A percentile compares a stretch with the other conserved stretches of the same genome.
Conservation (phyloP, 2,797 vertebrate genomes). For the Molossus alvarezi region DNA sequence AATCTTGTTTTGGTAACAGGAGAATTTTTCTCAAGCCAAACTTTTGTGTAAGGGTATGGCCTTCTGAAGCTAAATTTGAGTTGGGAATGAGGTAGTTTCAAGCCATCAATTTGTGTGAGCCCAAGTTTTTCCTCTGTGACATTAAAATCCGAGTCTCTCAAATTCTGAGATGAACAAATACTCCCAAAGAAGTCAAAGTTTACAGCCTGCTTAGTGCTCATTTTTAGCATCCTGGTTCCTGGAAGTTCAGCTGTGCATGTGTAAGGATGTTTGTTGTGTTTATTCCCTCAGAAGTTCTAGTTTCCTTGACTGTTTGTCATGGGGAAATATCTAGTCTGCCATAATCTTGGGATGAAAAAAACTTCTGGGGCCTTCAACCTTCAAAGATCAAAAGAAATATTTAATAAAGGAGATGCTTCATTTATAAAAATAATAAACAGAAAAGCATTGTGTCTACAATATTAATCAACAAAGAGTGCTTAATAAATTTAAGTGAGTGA, state of each 20-base stretch:
- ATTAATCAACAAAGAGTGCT: neutral
- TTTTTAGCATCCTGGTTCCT: neutral
- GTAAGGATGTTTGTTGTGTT: neutral
- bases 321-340: neutral
- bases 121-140: neutral
- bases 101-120: neutral
- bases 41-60: neutral
- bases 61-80: neutral
- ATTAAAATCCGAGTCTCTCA: neutral
- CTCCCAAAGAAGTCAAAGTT: neutral
- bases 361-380: neutral
- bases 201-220: neutral
- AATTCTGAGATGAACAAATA: neutral
- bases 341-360: neutral
- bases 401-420: neutral
- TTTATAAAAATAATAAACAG: neutral
- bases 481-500: neutral
- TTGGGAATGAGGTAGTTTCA: neutral
- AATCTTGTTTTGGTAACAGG: neutral
- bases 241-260: neutral
- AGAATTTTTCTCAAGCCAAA: slow-evolving; percentile 13
- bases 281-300: neutral
- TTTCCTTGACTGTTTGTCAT: slow-evolving; percentile 14
- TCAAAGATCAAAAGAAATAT: slow-evolving; percentile 47
- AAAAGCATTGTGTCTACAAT: neutral